phyloP scores from a whole-genome alignment of 30 jellyfish, hydroid and myxozoan genomes.

The Catostylus mosaicus region DNA sequence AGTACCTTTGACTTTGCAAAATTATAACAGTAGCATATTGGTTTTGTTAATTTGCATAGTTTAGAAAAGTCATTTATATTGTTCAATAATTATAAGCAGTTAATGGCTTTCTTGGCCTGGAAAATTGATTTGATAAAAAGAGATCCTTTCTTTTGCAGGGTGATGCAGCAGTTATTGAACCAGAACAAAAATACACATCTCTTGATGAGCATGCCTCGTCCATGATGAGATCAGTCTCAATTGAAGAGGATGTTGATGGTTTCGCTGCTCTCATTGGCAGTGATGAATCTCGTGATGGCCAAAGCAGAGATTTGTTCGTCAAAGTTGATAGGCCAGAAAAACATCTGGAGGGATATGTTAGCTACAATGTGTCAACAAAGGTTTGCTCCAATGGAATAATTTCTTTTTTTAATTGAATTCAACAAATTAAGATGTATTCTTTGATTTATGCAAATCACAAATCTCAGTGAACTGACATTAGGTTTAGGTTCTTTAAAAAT shows the following conservation, averaged over 20 bases:
- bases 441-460: too few species aligned
- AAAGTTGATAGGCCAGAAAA: conserved; percentile 96
- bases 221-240: conserved; percentile 94
- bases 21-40: too few species aligned
- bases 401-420: too few species aligned
- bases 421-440: too few species aligned
- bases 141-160: conserved; percentile 14
- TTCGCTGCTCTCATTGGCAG: conserved; percentile 61
- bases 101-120: too few species aligned
- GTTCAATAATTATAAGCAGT: too few species aligned
- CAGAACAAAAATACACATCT: conserved; percentile 87
- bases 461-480: too few species aligned
- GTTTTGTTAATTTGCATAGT: too few species aligned
- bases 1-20: too few species aligned
- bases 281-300: conserved; percentile 72
- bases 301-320: conserved; percentile 80
- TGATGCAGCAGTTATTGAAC: conserved; percentile 66
- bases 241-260: conserved; percentile 83
- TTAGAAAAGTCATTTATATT: too few species aligned
- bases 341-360: conserved; percentile 95
- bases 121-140: background rate
- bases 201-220: conserved; percentile 92
- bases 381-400: conserved; percentile 3
- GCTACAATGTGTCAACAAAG: conserved; percentile 87
- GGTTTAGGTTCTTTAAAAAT: too few species aligned